Percentiles rank a stretch among this genome's conserved stretches.
Evolutionary conservation across 92 coral and sea anemone species (phyloP).

Genomic region (Bergia sp.): DNA sequence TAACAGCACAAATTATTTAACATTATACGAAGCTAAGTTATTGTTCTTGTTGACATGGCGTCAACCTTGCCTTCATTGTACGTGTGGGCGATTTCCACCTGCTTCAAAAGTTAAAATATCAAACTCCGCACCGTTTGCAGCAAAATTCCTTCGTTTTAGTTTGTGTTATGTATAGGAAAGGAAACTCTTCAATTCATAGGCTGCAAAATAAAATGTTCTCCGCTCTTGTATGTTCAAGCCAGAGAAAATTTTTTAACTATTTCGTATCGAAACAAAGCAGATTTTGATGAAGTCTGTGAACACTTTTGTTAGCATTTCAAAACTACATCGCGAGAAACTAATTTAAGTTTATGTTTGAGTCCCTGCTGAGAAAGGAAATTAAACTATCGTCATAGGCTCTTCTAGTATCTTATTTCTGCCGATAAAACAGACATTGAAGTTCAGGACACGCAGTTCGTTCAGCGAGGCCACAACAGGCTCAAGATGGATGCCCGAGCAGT

Average conservation of each 20-base stretch:
- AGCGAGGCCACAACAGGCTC: neutral
- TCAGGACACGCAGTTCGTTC: neutral
- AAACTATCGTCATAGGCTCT: slow-evolving; percentile 15
- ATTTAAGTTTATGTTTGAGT: slow-evolving; percentile 1
- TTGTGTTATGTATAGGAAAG: neutral
- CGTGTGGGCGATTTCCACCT: slow-evolving; percentile 33
- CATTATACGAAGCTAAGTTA: neutral
- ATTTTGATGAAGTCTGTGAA: neutral
- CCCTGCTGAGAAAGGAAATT: slow-evolving; percentile 45
- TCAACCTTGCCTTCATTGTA: neutral
- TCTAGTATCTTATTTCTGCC: neutral
- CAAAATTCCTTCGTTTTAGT: neutral
- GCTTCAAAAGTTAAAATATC: neutral
- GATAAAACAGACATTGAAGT: slow-evolving; percentile 23
- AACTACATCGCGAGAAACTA: neutral
- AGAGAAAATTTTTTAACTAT: neutral
- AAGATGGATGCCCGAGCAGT: neutral
- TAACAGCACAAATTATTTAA: neutral
- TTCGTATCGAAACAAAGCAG: neutral
- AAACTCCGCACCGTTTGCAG: neutral
- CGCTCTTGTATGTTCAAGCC: neutral
- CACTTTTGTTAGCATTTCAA: neutral
- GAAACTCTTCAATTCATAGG: neutral
- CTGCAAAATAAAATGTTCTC: neutral
- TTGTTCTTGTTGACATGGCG: slow-evolving; percentile 14